A percentile compares a stretch with the other conserved stretches of the same genome.
These are phyloP conservation scores for Lophius piscatorius DNA, from an alignment of 2,113 vertebrate genomes.

Conservation along the genomic window DNA sequence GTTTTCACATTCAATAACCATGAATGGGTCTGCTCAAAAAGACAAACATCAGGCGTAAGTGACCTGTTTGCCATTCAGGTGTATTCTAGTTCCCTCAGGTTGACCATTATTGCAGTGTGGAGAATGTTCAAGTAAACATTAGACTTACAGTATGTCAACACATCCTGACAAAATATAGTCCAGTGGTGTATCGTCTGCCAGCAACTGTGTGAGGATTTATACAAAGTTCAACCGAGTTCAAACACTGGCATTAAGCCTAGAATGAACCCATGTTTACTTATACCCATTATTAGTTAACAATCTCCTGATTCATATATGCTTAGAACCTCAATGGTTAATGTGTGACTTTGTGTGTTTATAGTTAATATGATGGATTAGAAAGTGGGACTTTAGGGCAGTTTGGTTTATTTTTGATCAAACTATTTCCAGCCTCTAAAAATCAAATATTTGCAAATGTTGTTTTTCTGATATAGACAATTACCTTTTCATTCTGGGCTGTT, in stretches of 20 bases:
- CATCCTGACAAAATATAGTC: conserved; percentile 13
- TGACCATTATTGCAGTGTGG: conserved; percentile 13
- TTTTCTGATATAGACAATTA: no score
- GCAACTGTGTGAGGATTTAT: conserved; percentile 36
- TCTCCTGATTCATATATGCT: background rate
- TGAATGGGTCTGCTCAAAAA: no score
- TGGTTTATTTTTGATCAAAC: no score
- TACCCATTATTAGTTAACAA: background rate
- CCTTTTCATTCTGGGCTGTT: no score
- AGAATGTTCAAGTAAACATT: conserved; percentile 20
- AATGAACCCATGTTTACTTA: background rate
- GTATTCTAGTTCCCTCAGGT: conserved; percentile 1
- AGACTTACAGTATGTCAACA: conserved; percentile 20
- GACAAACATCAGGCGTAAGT: no score
- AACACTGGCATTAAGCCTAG: conserved; percentile 1
- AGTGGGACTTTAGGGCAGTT: no score
- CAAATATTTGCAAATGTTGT: no score
- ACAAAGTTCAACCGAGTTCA: conserved; percentile 5
- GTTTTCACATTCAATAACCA: no score
- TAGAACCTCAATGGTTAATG: background rate
- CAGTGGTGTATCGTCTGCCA: conserved; percentile 6
- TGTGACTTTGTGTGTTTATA: background rate
- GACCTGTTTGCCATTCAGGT: background rate
- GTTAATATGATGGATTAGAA: no score
- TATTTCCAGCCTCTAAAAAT: no score